Conservation (phyloP, 2,113 vertebrate species). For the Orycteropus afer region DNA sequence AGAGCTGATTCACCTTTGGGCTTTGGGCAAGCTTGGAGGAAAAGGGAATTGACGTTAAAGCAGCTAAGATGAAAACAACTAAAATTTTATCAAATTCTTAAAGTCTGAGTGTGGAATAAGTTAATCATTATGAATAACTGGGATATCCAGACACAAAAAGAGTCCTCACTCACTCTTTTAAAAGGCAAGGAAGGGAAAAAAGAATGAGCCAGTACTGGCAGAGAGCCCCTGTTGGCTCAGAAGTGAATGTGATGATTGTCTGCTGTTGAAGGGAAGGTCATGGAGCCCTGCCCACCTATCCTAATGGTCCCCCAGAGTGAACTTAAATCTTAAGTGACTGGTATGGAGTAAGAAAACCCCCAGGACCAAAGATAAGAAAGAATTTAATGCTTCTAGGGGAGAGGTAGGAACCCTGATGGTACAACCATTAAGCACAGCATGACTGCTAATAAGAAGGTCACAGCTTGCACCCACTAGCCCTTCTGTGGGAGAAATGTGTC, state of each 20-base stretch:
- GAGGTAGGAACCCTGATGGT: no score
- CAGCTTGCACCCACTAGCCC: no score
- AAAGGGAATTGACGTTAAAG: rapidly evolving
- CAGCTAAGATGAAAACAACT: neutral
- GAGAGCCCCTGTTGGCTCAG: neutral
- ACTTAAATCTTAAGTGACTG: no score
- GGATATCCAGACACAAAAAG: rapidly evolving
- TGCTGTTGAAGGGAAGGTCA: neutral
- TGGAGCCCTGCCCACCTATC: neutral
- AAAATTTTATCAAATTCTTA: neutral
- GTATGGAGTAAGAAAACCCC: no score
- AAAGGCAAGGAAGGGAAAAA: neutral
- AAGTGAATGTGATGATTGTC: no score
- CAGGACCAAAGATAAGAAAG: no score
- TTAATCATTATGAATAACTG: rapidly evolving
- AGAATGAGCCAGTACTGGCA: neutral
- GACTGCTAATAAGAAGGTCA: no score
- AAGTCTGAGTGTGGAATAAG: no score
- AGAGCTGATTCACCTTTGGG: neutral
- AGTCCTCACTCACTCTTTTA: neutral
- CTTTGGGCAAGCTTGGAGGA: no score
- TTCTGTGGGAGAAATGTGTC: no score
- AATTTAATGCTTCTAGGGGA: no score
- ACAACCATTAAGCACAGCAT: no score
- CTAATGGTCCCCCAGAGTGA: neutral